phyloP scores from a whole-genome alignment of 1,140 invertebrate genomes.

The Tetragnatha versicolor region DNA sequence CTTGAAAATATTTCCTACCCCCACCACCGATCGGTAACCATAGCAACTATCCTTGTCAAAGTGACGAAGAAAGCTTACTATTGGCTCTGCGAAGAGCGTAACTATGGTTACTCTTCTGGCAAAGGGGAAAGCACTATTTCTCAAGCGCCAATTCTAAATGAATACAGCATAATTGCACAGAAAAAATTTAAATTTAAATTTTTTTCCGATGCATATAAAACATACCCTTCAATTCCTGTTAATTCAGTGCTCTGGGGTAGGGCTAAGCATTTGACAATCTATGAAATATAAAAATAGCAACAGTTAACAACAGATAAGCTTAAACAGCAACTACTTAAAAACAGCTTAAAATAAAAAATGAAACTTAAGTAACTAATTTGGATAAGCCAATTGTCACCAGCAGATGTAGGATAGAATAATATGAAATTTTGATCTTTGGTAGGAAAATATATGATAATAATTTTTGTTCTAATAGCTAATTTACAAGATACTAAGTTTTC shows the following conservation, averaged over 20 bases:
- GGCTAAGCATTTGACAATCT: slow-evolving; percentile 68
- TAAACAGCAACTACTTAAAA: not conserved
- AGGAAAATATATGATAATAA: slow-evolving; percentile 27
- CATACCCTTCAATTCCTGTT: slow-evolving; percentile 69
- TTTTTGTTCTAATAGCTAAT: not conserved
- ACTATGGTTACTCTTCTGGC: not conserved
- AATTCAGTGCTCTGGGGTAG: slow-evolving; percentile 65
- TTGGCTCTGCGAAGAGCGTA: not conserved
- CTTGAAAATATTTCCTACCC: too few relatives aligned
- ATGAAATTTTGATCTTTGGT: not conserved
- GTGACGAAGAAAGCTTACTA: too few relatives aligned
- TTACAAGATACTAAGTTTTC: not conserved
- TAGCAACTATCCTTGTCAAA: too few relatives aligned
- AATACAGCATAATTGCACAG: not conserved
- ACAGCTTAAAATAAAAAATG: too few relatives aligned
- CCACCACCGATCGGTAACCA: too few relatives aligned
- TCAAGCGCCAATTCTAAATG: not conserved
- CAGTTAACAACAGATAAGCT: not conserved
- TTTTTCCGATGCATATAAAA: not conserved
- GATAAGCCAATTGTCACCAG: slow-evolving; percentile 4
- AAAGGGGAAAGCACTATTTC: not conserved
- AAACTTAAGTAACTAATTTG: too few relatives aligned
- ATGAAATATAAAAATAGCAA: not conserved
- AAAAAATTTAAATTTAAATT: not conserved
- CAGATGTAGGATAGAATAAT: slow-evolving; percentile 44